phyloP scores from a whole-genome alignment of 2,888 invertebrate species.

The Meandrusa payeni region DNA sequence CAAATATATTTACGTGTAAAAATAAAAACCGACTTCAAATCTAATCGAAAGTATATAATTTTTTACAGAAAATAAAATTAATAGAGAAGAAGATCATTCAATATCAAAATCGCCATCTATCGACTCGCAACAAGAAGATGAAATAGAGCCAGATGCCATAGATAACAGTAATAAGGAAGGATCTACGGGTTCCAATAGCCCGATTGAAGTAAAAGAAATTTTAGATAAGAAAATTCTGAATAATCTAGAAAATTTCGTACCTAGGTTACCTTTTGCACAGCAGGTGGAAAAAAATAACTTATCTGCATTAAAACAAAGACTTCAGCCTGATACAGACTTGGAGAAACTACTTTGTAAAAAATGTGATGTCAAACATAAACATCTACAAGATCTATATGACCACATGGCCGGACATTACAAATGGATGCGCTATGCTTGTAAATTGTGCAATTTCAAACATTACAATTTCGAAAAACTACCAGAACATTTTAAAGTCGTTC shows the following conservation, averaged over 20 bases:
- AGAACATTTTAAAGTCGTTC: slow-evolving; percentile 83
- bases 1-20: too few relatives aligned
- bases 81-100: slow-evolving; percentile 9
- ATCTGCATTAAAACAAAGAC: slow-evolving; percentile 55
- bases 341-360: slow-evolving; percentile 70
- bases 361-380: slow-evolving; percentile 72
- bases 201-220: slow-evolving; percentile 12
- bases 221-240: slow-evolving; percentile 22
- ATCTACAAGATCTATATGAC: slow-evolving; percentile 73
- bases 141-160: background rate
- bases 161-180: slow-evolving; percentile 5
- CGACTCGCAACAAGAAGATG: slow-evolving; percentile 6
- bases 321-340: slow-evolving; percentile 60
- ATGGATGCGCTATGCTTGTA: slow-evolving; percentile 88
- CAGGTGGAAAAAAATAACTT: slow-evolving; percentile 65
- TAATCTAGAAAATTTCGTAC: slow-evolving; percentile 27
- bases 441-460: slow-evolving; percentile 85
- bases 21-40: too few relatives aligned
- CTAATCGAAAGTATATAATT: too few relatives aligned
- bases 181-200: slow-evolving; percentile 4
- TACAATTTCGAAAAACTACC: slow-evolving; percentile 84
- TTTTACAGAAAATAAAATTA: slow-evolving; percentile 18
- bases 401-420: slow-evolving; percentile 85
- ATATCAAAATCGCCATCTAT: slow-evolving; percentile 9
- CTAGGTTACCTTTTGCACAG: slow-evolving; percentile 55